Conservation (phyloP, 37 sponge, comb jelly and placozoan genomes). For the Trichoplax adhaerens region DNA sequence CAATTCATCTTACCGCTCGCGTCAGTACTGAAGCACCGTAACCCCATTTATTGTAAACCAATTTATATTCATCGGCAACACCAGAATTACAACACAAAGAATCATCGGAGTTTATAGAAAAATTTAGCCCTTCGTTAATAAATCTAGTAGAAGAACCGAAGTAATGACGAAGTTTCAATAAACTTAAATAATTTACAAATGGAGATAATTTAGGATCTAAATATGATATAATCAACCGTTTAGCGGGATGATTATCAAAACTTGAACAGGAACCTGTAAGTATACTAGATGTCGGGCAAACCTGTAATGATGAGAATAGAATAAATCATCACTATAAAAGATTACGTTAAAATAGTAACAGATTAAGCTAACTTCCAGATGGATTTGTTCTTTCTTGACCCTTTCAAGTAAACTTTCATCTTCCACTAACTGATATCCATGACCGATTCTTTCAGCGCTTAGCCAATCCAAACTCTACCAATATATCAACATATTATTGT, state of each 20-base stretch:
- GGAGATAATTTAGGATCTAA: not conserved
- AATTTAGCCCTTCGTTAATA: conserved; percentile 31
- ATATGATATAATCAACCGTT: conserved; percentile 5
- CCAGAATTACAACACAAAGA: conserved; percentile 33
- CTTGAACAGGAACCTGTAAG: conserved; percentile 19
- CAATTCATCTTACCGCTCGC: no score
- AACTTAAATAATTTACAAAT: not conserved
- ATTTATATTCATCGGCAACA: conserved; percentile 26
- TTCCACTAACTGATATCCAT: conserved; percentile 62
- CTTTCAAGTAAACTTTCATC: conserved; percentile 25
- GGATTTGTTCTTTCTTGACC: conserved; percentile 26
- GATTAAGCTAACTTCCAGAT: conserved; percentile 52
- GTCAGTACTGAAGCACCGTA: no score
- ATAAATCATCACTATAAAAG: not conserved
- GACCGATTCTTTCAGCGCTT: conserved; percentile 63
- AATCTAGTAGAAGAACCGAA: conserved; percentile 2
- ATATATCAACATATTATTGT: no score
- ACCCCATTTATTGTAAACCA: no score
- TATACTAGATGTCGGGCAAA: conserved; percentile 50
- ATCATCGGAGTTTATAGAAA: conserved; percentile 70
- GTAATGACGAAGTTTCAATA: not conserved
- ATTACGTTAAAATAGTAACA: not conserved
- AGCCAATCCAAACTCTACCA: not conserved
- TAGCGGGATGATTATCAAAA: conserved; percentile 15
- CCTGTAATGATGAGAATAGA: conserved; percentile 10